These are phyloP conservation scores for Parauchenoglanis ngamensis DNA, from an alignment of 2,797 vertebrate species.

Conservation along the genomic window DNA sequence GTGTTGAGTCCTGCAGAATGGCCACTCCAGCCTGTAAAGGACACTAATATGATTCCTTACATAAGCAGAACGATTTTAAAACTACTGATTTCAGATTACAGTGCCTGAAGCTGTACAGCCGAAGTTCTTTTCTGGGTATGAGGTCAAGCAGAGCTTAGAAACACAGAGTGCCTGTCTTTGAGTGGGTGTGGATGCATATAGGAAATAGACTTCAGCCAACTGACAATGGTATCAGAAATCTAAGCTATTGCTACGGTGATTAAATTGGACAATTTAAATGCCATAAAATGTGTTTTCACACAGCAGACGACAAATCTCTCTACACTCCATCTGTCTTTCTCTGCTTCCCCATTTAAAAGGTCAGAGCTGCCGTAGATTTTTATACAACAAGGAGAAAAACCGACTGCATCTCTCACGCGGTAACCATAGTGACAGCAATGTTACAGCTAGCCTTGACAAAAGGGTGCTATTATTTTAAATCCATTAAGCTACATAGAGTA, in stretches of 20 bases:
- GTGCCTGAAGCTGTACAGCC: slow-evolving; percentile 40
- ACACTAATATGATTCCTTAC: slow-evolving; percentile 32
- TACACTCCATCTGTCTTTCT: slow-evolving; percentile 28
- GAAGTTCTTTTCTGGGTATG: slow-evolving; percentile 23
- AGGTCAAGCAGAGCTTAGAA: slow-evolving; percentile 28
- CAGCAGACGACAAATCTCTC: slow-evolving; percentile 12
- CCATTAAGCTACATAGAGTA: not conserved
- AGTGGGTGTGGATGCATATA: slow-evolving; percentile 13
- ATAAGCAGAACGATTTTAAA: slow-evolving; percentile 39
- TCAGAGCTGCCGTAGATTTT: slow-evolving; percentile 15
- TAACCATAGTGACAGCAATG: slow-evolving; percentile 10
- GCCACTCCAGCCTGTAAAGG: slow-evolving; percentile 27
- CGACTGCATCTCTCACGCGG: not conserved
- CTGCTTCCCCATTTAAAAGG: slow-evolving; percentile 5
- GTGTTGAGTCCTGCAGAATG: not conserved
- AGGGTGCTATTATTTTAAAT: not conserved
- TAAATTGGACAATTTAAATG: slow-evolving; percentile 35
- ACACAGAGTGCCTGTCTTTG: not conserved
- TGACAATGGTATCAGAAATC: slow-evolving; percentile 8
- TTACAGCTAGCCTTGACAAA: slow-evolving; percentile 7
- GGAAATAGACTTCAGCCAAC: slow-evolving; percentile 1
- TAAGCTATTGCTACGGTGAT: not conserved
- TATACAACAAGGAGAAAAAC: slow-evolving; percentile 11
- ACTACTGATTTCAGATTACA: slow-evolving; percentile 48
- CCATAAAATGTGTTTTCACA: slow-evolving; percentile 31